Base-by-base conservation (phyloP, 64 coral and sea anemone species). In the Astreopora myriophthalma region DNA sequence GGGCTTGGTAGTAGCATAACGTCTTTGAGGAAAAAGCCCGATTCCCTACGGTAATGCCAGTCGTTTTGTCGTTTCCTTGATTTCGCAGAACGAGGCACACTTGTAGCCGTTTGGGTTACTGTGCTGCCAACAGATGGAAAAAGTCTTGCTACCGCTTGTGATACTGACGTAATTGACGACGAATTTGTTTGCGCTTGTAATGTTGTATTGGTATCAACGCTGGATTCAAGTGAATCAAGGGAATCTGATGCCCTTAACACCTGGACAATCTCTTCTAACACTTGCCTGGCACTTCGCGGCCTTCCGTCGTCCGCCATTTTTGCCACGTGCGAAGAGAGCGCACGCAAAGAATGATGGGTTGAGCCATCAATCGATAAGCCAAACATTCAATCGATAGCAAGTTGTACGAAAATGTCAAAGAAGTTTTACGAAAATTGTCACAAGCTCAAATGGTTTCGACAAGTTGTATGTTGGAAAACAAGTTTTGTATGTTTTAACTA, bases 1-100 rank as follows among this genome's bases (percentile, higher is more conserved):
- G 39, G 74, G 74, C 74, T 76, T 26, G 40, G 74, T 48, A 76
- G 74, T 29, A 76, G 74, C 74, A 76, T 28, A 76, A 51, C 23
- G 26, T 76, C 39, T 76, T 76, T 76, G n/a, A 76, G 74, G 40
- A 49, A 76, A 51, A 76, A 76, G 38, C 74, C 40, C 5, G 37
- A 26, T 9, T 76, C 74, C 40, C 24, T 76, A 8, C 39, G 37
- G 24, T 1, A 76, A 76, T n/a, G 19, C 10, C 0, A 48, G 25
- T 76, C 40, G 1, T 76, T 44, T 76, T 76, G 73, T 25, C 34
- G 73, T 48, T 76, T 76, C 73, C 39, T 76, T 42, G 37, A 76
- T 76, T 76, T 76, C 20, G 36, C 39, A 76, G 73, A 27, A 22
- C 36, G 37, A 14, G 73, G 25, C 17, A 27, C 25, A 27, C 20